Percentiles rank a stretch among this genome's conserved stretches.
Evolutionary conservation across 2,113 vertebrate genomes (phyloP).

Genomic region (Rhineura floridana): DNA sequence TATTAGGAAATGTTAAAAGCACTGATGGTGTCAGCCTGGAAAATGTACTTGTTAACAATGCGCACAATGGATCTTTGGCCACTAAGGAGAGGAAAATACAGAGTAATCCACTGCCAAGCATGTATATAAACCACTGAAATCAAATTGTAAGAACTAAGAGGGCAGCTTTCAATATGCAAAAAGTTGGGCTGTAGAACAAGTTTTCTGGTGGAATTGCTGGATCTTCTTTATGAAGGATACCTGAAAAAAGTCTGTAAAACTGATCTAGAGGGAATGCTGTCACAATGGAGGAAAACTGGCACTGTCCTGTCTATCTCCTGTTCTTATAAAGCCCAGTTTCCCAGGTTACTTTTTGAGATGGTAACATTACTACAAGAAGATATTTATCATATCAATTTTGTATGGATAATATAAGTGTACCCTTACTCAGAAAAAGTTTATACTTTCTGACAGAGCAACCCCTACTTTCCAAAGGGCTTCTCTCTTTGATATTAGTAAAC

Average conservation of each 20-base stretch:
- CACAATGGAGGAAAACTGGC: background rate
- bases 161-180: no score
- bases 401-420: no score
- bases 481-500: background rate
- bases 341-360: background rate
- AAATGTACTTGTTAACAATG: background rate
- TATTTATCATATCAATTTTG: background rate
- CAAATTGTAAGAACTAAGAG: background rate
- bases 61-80: background rate
- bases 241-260: background rate
- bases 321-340: background rate
- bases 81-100: background rate
- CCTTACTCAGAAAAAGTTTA: background rate
- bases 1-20: background rate
- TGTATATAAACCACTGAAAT: background rate
- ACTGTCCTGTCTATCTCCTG: background rate
- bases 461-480: background rate
- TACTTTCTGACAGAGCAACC: background rate
- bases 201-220: background rate
- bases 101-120: background rate
- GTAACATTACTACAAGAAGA: background rate
- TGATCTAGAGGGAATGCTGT: background rate
- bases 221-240: background rate
- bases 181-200: background rate
- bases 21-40: background rate